A percentile compares a stretch with the other conserved stretches of the same genome.
Evolutionary conservation across 2,113 vertebrate species (phyloP).

Genomic region (rat (Rattus norvegicus)): DNA sequence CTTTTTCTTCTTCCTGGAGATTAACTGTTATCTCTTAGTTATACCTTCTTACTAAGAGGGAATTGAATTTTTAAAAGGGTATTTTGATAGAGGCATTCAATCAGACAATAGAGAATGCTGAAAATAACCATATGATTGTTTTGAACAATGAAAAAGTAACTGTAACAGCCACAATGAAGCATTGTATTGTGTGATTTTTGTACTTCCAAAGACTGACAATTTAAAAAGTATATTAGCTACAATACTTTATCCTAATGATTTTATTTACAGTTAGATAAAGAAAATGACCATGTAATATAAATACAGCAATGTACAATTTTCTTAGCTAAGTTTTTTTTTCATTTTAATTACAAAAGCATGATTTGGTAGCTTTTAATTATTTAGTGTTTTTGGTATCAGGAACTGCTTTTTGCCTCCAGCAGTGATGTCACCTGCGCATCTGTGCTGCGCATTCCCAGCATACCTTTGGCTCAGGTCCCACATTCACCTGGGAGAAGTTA

Average conservation of each 20-base stretch:
- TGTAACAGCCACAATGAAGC: not conserved
- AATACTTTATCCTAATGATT: conserved; percentile 35
- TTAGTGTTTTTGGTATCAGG: not conserved
- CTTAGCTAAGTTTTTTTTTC: not conserved
- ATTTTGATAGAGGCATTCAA: not conserved
- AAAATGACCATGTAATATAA: conserved; percentile 9
- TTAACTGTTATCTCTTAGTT: conserved; percentile 42
- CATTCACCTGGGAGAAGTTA: too few relatives aligned
- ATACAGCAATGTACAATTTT: not conserved
- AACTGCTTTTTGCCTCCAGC: too few relatives aligned
- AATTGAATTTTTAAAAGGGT: not conserved
- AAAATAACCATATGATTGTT: conserved; percentile 8
- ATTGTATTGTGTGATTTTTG: not conserved
- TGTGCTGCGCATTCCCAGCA: too few relatives aligned
- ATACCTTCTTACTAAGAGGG: conserved; percentile 3
- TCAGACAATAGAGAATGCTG: not conserved
- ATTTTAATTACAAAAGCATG: not conserved
- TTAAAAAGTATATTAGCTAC: not conserved
- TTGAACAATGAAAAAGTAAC: conserved; percentile 47
- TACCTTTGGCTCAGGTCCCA: too few relatives aligned
- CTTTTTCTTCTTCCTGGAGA: conserved; percentile 28
- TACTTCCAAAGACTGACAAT: not conserved
- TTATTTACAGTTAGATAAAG: conserved; percentile 11
- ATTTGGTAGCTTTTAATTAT: conserved; percentile 26
- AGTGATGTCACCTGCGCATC: too few relatives aligned